Percentiles rank a stretch among this genome's conserved stretches.
Conservation (phyloP, 2,888 invertebrate genomes). For the Camponotus fellah region DNA sequence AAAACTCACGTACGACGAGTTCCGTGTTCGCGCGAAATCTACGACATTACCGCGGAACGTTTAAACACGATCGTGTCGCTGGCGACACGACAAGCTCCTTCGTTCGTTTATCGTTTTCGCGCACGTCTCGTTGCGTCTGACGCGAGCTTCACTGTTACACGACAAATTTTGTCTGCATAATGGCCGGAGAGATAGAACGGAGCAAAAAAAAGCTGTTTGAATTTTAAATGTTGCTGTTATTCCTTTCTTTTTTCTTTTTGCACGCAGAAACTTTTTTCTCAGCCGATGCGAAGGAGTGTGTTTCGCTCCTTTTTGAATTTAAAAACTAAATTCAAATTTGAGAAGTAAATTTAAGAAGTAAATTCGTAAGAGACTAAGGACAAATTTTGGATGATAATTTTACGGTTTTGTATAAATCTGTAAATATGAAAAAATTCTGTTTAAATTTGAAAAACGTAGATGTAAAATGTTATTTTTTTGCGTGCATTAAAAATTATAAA, state of each 20-base stretch:
- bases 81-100: neutral
- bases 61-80: slow-evolving; percentile 21
- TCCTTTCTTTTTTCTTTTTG: neutral
- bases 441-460: neutral
- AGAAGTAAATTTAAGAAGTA: neutral
- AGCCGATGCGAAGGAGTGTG: neutral
- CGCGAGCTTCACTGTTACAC: slow-evolving; percentile 8
- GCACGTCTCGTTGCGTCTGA: slow-evolving; percentile 1
- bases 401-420: neutral
- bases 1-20: slow-evolving; percentile 66
- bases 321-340: neutral
- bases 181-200: neutral
- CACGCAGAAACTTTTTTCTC: neutral
- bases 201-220: neutral
- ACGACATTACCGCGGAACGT: slow-evolving; percentile 31
- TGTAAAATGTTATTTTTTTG: neutral
- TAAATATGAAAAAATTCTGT: neutral
- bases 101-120: slow-evolving; percentile 27
- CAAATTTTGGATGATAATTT: neutral
- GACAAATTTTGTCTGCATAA: neutral
- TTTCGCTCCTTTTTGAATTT: neutral
- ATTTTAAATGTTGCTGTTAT: neutral
- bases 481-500: neutral
- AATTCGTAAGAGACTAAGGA: neutral
- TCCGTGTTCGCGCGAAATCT: slow-evolving; percentile 56